Conservation (phyloP, 1,140 invertebrate genomes). For the Pygmarrhopalites habei region DNA sequence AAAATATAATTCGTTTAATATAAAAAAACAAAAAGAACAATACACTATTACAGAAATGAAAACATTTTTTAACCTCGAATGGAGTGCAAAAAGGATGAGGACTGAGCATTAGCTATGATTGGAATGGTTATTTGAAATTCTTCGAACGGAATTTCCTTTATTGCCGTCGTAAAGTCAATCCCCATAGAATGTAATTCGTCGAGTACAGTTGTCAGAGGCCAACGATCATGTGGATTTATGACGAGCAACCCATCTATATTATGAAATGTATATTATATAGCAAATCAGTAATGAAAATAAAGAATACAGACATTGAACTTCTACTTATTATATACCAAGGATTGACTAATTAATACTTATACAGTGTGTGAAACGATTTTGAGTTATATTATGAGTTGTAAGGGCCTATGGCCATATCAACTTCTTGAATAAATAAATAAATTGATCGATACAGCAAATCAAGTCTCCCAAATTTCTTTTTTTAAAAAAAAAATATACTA, state of each 20-base stretch:
- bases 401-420: no score
- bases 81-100: conserved; percentile 7
- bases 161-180: background rate
- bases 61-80: background rate
- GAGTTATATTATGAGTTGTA: background rate
- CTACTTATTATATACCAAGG: no score
- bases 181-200: background rate
- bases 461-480: background rate
- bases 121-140: conserved; percentile 1
- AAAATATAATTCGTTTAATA: background rate
- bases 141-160: background rate
- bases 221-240: background rate
- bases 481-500: background rate
- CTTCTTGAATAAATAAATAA: conserved; percentile 53
- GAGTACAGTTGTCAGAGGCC: background rate
- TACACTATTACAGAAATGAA: background rate
- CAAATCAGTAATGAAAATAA: background rate
- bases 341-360: no score
- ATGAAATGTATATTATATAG: background rate
- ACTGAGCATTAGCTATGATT: background rate
- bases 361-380: no score
- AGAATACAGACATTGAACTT: no score
- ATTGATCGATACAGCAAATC: no score
- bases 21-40: no score
- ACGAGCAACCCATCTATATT: conserved; percentile 6